Base-by-base conservation (phyloP, 2,113 vertebrate species). In the Astur gentilis region DNA sequence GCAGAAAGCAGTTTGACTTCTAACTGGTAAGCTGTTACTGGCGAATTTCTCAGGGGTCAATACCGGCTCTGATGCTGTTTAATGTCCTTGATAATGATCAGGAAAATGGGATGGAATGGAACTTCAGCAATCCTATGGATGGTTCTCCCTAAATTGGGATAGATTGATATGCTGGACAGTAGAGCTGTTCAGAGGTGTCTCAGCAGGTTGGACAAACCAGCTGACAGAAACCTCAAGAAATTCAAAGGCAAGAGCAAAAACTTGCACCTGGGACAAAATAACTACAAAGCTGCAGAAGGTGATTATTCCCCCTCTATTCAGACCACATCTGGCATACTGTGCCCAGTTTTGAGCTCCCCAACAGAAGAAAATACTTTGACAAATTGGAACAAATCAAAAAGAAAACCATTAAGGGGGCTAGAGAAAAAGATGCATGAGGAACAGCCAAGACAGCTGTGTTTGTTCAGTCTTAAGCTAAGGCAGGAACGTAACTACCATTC, bases 321-420 rank as follows among this genome's bases (percentile, higher is more conserved):
- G 75, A 76, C 20, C 4, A 2, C 6, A 64, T 38, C 77, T 75
- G 47, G 29, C 34, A 67, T 10, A 52, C 2, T 16, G 21, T 42
- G n/a, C 27, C 20, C 13, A 21, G 15, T 73, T 78, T 64, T 16
- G 31, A 49, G 44, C 32, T 79, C 11, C 34, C 5, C 21, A n/a
- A 36, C 4, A 38, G 25, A 87, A 60, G 11, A 19, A 83, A 70
- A 78, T 52, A 62, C 42, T 80, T 60, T 2, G 42, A 79, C 32
- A 88, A 91, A 93, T 6, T 15, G 7, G 16, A 93, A 21, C 29
- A 93, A 88, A 90, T 72, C 18, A 57, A 85, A 93, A 14, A 60
- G 34, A 54, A 93, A 93, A 62, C 6, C 19, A 77, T 40, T 49
- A 70, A 49, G 5, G 6, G 29, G 26, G 17, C 5, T 13, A 67